These are phyloP conservation scores for Hyppa rectilinea DNA, from an alignment of 2,888 invertebrate species.

Conservation along the genomic window DNA sequence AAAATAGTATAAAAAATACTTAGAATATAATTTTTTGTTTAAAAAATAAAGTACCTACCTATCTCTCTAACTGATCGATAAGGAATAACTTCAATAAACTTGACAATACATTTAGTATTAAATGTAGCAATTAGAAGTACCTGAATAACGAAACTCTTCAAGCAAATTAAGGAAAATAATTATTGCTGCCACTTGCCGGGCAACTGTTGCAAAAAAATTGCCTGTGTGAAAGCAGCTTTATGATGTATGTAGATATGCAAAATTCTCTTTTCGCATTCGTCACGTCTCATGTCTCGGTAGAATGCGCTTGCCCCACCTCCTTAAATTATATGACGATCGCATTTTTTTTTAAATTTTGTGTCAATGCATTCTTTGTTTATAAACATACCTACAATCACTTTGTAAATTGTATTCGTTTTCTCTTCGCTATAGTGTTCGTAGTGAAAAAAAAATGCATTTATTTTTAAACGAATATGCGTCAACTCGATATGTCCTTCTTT, in stretches of 20 bases:
- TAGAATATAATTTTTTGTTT: neutral
- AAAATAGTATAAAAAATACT: too few relatives aligned
- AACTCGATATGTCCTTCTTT: too few relatives aligned
- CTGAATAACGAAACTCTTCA: neutral
- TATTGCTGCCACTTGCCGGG: too few relatives aligned
- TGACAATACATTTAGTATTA: neutral
- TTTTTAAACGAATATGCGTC: too few relatives aligned
- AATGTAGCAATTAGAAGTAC: neutral
- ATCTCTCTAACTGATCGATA: neutral
- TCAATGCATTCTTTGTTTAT: conserved; percentile 10
- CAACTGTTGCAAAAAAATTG: neutral
- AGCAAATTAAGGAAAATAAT: neutral
- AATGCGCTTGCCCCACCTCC: neutral
- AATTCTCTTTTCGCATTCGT: neutral
- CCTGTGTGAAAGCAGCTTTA: neutral
- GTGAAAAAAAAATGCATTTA: too few relatives aligned
- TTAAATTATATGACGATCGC: conserved; percentile 1
- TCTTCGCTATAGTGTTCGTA: too few relatives aligned
- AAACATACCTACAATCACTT: neutral
- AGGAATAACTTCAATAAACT: neutral
- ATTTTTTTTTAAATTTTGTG: conserved; percentile 11
- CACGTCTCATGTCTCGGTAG: neutral
- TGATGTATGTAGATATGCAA: neutral
- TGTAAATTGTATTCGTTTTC: too few relatives aligned
- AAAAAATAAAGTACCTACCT: neutral